Evolutionary conservation across 1,140 invertebrate genomes (phyloP).

Genomic region (Formica selysi): DNA sequence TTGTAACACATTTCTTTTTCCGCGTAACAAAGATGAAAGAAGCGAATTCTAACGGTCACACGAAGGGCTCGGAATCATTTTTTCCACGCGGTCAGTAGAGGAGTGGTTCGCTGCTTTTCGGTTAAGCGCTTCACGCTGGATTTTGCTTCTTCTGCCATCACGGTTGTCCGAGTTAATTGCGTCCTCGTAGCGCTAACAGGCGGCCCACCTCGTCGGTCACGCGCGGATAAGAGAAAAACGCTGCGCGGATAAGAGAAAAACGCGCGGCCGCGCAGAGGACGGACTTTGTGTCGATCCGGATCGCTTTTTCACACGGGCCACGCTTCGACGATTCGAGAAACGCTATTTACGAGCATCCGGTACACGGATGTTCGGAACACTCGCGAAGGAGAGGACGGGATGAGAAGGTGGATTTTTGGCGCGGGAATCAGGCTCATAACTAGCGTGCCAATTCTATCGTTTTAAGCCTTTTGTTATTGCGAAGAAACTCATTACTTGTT

Average conservation of each 20-base stretch:
- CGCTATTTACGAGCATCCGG: constrained; percentile 49
- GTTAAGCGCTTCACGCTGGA: constrained; percentile 77
- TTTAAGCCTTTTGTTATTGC: not conserved
- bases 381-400: not conserved
- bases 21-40: not conserved
- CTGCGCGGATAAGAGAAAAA: constrained; percentile 56
- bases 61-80: constrained; percentile 18
- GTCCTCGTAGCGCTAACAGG: constrained; percentile 73
- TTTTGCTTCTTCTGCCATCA: constrained; percentile 73
- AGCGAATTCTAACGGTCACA: not conserved
- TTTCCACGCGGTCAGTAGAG: not conserved
- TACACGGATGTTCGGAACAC: not conserved
- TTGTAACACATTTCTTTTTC: not conserved
- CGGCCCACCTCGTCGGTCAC: constrained; percentile 60
- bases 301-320: constrained; percentile 50
- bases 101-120: constrained; percentile 65
- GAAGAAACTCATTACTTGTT: not conserved
- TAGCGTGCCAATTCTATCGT: not conserved
- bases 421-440: not conserved
- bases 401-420: not conserved
- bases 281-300: constrained; percentile 48
- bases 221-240: constrained; percentile 62
- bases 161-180: constrained; percentile 73
- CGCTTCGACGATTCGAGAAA: constrained; percentile 48
- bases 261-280: constrained; percentile 16